Conservation (phyloP, 37 sponge, comb jelly and placozoan species). For the Chondrilla cf. caribensis region DNA sequence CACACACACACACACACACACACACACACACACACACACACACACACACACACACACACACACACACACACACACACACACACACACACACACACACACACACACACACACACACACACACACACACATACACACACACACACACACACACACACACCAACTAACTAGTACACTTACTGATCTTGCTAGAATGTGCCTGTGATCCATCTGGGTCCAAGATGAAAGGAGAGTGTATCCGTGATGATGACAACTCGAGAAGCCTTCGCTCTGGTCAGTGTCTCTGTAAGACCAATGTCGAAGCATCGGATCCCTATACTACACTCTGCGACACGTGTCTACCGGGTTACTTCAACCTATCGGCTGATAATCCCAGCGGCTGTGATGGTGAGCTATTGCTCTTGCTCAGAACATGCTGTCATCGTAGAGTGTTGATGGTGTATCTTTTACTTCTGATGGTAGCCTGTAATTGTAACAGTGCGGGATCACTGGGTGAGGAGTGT, state of each 20-base stretch:
- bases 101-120: too few species aligned
- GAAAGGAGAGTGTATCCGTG: slow-evolving; percentile 9
- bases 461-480: slow-evolving; percentile 10
- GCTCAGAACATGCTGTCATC: too few species aligned
- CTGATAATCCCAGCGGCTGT: slow-evolving; percentile 22
- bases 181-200: slow-evolving; percentile 39
- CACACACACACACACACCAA: too few species aligned
- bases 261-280: slow-evolving; percentile 25
- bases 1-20: too few species aligned
- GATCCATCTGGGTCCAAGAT: slow-evolving; percentile 25
- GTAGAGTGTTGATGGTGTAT: too few species aligned
- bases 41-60: too few species aligned
- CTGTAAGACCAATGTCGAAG: slow-evolving; percentile 39
- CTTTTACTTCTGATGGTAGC: too few species aligned
- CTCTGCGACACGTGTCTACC: slow-evolving; percentile 5
- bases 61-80: too few species aligned
- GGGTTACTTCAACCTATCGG: slow-evolving; percentile 3
- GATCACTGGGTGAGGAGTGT: slow-evolving; percentile 8
- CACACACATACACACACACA: too few species aligned
- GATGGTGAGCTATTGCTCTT: slow-evolving; percentile 18
- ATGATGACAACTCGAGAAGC: background rate
- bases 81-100: too few species aligned
- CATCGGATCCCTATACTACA: background rate
- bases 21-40: too few species aligned
- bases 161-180: too few species aligned